Percentiles rank a stretch among this genome's conserved stretches.
phyloP scores from a whole-genome alignment of 2,113 vertebrate species.

The Heloderma charlesbogerti region DNA sequence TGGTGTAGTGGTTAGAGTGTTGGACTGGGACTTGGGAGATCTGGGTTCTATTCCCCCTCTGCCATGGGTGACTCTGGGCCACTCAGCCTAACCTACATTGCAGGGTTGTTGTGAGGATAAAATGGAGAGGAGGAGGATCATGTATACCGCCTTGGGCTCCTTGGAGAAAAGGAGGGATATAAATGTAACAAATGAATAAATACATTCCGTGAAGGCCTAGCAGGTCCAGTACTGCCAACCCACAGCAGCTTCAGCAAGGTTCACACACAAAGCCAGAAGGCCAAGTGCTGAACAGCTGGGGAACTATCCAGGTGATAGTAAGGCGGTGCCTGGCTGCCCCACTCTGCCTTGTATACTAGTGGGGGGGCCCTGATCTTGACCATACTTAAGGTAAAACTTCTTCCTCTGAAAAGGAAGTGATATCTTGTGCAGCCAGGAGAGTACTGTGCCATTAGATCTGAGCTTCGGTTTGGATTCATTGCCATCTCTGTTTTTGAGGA shows the following conservation, averaged over 20 bases:
- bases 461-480: neutral
- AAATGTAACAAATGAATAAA: too few species aligned
- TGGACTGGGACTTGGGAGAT: too few species aligned
- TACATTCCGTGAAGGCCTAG: neutral
- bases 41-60: too few species aligned
- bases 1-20: too few species aligned
- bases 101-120: too few species aligned
- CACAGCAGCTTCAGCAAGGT: neutral
- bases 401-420: neutral
- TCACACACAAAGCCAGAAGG: neutral
- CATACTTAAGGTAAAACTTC: neutral
- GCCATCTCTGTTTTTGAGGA: neutral
- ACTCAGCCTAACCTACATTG: too few species aligned
- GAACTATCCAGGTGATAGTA: neutral
- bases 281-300: neutral
- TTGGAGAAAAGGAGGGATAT: too few species aligned
- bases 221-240: neutral
- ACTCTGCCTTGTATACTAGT: neutral
- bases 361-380: neutral
- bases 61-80: too few species aligned
- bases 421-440: neutral
- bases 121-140: too few species aligned
- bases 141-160: too few species aligned
- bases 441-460: neutral
- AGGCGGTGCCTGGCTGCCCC: neutral